A percentile compares a stretch with the other conserved stretches of the same genome.
Evolutionary conservation across 2,113 vertebrate genomes (phyloP).

Genomic region (Coptodon bakossiorum): DNA sequence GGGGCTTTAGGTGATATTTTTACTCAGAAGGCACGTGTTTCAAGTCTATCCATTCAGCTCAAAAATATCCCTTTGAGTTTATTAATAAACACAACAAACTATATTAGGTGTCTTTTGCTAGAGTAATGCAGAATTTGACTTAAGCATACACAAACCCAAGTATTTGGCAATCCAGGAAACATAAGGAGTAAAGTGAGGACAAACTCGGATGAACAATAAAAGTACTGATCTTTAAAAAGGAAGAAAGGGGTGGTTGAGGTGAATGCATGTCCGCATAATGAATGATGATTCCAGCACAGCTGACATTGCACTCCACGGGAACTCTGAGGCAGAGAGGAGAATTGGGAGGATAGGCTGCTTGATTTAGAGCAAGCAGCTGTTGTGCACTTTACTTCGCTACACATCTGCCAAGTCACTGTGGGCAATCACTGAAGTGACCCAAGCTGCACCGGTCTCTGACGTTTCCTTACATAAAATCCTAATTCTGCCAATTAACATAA

Average conservation of each 20-base stretch:
- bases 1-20: slow-evolving; percentile 17
- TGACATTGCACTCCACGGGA: slow-evolving; percentile 71
- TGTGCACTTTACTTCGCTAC: slow-evolving; percentile 28
- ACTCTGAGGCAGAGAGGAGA: slow-evolving; percentile 59
- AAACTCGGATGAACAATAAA: neutral
- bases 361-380: slow-evolving; percentile 69
- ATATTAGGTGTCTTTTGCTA: neutral
- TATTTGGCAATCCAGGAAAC: neutral
- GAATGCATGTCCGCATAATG: slow-evolving; percentile 43
- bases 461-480: neutral
- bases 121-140: neutral
- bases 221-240: neutral
- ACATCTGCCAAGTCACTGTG: slow-evolving; percentile 67
- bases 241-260: neutral
- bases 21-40: neutral
- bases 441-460: neutral
- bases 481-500: neutral
- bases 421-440: slow-evolving; percentile 49
- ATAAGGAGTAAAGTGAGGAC: neutral
- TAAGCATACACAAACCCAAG: neutral
- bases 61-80: slow-evolving; percentile 3
- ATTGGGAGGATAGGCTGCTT: slow-evolving; percentile 39
- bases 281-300: slow-evolving; percentile 58
- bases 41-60: neutral
- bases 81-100: slow-evolving; percentile 17